phyloP scores from a whole-genome alignment of 2,797 vertebrate genomes.

The Macropus fuliginosus region DNA sequence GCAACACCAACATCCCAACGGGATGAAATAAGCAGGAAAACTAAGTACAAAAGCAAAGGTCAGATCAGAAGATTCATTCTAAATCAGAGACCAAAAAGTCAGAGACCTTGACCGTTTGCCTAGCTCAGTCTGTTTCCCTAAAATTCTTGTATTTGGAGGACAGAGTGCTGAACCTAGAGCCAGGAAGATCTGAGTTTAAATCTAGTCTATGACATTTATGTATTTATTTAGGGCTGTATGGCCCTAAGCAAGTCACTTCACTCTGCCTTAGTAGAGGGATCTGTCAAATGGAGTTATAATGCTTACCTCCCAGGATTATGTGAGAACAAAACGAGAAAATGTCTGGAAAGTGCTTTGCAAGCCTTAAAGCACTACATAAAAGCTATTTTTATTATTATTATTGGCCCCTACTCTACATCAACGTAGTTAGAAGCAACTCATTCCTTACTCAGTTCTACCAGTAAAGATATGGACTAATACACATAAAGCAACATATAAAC shows the following conservation, averaged over 20 bases:
- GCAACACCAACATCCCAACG: not conserved
- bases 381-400: not conserved
- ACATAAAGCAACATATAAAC: not conserved
- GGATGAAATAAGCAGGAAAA: not conserved
- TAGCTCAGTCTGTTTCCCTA: not conserved
- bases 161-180: not conserved
- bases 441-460: not conserved
- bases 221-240: not conserved
- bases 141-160: not conserved
- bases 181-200: not conserved
- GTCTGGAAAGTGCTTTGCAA: not conserved
- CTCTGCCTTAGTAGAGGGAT: not conserved
- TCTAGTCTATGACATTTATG: not conserved
- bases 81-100: not conserved
- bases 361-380: not conserved
- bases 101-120: not conserved
- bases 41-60: not conserved
- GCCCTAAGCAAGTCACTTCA: not conserved
- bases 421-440: not conserved
- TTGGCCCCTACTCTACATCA: not conserved
- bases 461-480: not conserved
- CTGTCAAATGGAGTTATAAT: not conserved
- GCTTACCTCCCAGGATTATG: not conserved
- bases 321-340: not conserved
- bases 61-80: not conserved